A percentile compares a stretch with the other conserved stretches of the same genome.
Conservation (phyloP, 2,797 vertebrate genomes). For the Vultur gryphus region DNA sequence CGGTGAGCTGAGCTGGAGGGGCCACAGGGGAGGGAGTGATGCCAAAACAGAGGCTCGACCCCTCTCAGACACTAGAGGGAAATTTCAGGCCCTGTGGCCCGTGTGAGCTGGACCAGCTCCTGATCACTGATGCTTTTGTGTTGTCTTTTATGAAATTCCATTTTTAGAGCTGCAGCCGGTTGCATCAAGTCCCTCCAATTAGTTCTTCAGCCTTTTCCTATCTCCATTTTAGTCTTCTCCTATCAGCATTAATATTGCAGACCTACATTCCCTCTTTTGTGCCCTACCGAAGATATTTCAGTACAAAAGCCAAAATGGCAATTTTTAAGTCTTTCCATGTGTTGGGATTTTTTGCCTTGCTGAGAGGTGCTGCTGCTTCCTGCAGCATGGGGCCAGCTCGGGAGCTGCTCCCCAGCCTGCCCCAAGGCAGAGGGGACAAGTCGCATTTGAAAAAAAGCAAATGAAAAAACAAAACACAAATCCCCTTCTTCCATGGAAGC, state of each 20-base stretch:
- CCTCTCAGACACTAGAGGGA: background rate
- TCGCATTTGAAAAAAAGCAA: background rate
- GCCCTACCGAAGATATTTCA: background rate
- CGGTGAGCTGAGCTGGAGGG: background rate
- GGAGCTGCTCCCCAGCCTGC: background rate
- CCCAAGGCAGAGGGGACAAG: background rate
- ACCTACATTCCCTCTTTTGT: background rate
- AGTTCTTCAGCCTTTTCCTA: background rate
- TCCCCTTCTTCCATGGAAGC: background rate
- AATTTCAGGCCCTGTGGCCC: background rate
- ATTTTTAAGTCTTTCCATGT: background rate
- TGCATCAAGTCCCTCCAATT: background rate
- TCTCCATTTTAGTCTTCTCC: background rate
- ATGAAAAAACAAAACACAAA: background rate
- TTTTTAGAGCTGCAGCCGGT: background rate
- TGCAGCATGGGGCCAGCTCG: fast-evolving
- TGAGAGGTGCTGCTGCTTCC: background rate
- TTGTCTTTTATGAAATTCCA: background rate
- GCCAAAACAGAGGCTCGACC: background rate
- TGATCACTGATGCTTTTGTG: background rate
- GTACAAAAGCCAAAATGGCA: background rate
- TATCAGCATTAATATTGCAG: background rate
- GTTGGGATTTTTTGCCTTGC: background rate
- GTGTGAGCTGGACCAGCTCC: background rate
- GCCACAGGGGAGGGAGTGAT: background rate